phyloP scores from a whole-genome alignment of 2,113 vertebrate species.

The Acinonyx jubatus region DNA sequence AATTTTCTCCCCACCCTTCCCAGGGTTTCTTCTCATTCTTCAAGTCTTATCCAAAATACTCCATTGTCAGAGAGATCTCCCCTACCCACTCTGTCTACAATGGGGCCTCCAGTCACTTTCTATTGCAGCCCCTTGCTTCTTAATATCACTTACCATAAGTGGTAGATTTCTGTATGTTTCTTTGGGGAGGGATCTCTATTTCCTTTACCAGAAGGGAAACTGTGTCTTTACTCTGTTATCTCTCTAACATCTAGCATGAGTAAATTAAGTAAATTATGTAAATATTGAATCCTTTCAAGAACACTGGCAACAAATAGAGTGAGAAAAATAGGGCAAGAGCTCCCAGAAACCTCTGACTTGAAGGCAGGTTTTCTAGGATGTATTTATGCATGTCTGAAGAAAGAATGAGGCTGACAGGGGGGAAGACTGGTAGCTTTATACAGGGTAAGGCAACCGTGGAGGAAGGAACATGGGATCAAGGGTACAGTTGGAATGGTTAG shows the following conservation, averaged over 20 bases:
- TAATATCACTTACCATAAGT: neutral
- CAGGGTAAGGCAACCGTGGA: neutral
- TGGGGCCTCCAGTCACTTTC: neutral
- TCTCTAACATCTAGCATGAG: neutral
- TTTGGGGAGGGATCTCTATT: neutral
- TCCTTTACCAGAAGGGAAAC: neutral
- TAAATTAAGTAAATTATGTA: no score
- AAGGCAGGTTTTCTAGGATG: neutral
- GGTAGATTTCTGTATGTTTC: neutral
- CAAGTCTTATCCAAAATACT: neutral
- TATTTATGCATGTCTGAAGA: neutral
- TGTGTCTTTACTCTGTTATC: neutral
- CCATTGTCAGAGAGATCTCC: neutral
- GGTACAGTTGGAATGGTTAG: neutral
- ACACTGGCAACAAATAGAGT: neutral
- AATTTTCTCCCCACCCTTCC: neutral
- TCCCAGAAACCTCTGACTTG: neutral
- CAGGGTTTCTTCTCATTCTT: neutral
- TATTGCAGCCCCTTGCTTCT: neutral
- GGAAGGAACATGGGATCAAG: neutral
- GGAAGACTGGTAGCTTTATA: neutral
- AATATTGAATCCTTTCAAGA: neutral
- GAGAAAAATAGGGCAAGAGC: neutral
- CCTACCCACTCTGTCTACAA: neutral
- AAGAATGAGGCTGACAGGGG: neutral